Percentiles rank a stretch among this genome's conserved stretches.
Conservation (phyloP, 1,140 invertebrate species). For the Aplysia californica region DNA sequence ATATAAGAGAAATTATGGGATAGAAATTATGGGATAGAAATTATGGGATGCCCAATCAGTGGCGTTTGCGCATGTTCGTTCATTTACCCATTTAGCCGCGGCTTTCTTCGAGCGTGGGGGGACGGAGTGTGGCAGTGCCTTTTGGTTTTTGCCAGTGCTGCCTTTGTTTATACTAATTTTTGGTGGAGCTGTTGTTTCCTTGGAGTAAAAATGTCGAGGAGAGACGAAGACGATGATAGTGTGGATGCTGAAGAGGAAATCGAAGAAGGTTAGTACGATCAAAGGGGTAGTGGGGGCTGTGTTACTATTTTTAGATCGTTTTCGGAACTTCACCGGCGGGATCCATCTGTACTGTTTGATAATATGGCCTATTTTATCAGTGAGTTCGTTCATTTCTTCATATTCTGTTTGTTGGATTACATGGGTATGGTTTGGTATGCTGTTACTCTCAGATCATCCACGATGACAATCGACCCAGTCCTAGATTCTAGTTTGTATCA, state of each 20-base stretch:
- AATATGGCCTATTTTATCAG: too few species aligned
- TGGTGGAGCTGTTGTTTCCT: neutral
- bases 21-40: constrained; percentile 27
- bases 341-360: too few species aligned
- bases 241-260: constrained; percentile 21
- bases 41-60: constrained; percentile 25
- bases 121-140: neutral
- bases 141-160: neutral
- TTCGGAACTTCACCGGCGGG: too few species aligned
- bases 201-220: constrained; percentile 13
- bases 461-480: too few species aligned
- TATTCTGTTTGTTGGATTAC: too few species aligned
- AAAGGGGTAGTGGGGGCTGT: neutral
- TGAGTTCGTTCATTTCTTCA: too few species aligned
- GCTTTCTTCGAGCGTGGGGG: neutral
- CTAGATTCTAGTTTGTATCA: too few species aligned
- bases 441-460: too few species aligned
- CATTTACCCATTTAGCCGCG: neutral
- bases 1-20: constrained; percentile 18
- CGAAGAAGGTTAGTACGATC: constrained; percentile 22
- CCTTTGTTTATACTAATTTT: neutral
- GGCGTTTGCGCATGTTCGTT: constrained; percentile 24
- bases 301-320: constrained; percentile 9
- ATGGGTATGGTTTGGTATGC: too few species aligned
- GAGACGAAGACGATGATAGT: constrained; percentile 20